phyloP scores from a whole-genome alignment of 1,140 invertebrate genomes.

The Cydia fagiglandana region DNA sequence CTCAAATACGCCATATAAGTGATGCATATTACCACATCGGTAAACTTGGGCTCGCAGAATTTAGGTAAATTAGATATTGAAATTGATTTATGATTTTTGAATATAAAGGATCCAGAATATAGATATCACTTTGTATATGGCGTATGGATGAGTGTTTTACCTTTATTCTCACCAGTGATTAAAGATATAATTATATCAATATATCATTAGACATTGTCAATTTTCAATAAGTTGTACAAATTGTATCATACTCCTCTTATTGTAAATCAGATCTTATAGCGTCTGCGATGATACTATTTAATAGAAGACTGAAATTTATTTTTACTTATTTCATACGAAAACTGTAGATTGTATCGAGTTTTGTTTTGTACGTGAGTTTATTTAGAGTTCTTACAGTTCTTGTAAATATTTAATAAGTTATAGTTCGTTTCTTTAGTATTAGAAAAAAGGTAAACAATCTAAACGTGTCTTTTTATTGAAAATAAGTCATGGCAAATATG shows the following conservation, averaged over 20 bases:
- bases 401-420: conserved; percentile 44
- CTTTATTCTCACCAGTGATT: conserved; percentile 13
- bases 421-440: too few relatives aligned
- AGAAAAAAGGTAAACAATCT: too few relatives aligned
- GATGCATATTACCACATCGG: background rate
- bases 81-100: background rate
- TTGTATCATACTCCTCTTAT: conserved; percentile 57
- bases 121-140: conserved; percentile 6
- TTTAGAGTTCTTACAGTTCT: conserved; percentile 34
- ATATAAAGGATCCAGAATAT: background rate
- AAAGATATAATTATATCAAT: conserved; percentile 12
- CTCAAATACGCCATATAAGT: conserved; percentile 13
- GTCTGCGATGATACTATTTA: conserved; percentile 58
- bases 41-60: background rate
- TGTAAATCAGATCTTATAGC: conserved; percentile 67
- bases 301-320: conserved; percentile 76
- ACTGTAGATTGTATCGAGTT: conserved; percentile 40
- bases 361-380: conserved; percentile 32
- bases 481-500: too few relatives aligned
- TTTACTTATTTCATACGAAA: conserved; percentile 64
- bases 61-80: background rate
- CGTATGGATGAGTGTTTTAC: background rate
- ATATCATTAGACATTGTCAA: conserved; percentile 48
- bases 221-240: conserved; percentile 63
- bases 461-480: too few relatives aligned